Evolutionary conservation across 1,140 invertebrate genomes (phyloP).

Genomic region (Neodiprion virginianus): DNA sequence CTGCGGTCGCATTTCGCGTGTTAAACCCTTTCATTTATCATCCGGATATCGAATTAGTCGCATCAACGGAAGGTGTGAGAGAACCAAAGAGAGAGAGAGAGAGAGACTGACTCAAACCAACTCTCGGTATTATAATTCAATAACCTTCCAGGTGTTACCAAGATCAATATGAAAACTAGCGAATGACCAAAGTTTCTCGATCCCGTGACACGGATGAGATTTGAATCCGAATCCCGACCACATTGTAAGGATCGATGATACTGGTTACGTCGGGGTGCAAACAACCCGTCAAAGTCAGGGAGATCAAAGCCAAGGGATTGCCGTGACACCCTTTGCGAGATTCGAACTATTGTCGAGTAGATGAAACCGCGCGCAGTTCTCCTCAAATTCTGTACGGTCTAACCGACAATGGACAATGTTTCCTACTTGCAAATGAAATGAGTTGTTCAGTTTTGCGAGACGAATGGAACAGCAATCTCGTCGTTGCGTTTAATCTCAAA

Average conservation of each 20-base stretch:
- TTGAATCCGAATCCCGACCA: neutral
- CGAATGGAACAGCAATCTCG: no score
- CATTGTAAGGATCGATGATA: neutral
- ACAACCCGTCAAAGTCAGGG: neutral
- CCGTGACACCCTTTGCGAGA: neutral
- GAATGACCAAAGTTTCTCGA: neutral
- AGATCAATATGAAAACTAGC: neutral
- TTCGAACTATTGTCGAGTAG: slow-evolving; percentile 5
- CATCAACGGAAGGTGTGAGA: no score
- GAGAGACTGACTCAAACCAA: no score
- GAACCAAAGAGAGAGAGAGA: no score
- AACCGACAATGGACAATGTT: no score
- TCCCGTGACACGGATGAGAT: neutral
- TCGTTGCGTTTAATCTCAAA: no score
- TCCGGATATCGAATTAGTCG: no score
- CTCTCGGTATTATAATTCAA: neutral
- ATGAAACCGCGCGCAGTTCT: neutral
- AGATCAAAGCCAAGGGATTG: neutral
- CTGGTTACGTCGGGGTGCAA: neutral
- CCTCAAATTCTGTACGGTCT: no score
- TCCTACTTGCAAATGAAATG: no score
- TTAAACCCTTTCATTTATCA: no score
- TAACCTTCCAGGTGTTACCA: neutral
- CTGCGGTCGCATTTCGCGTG: no score
- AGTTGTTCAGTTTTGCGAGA: no score